Evolutionary conservation across 2,797 vertebrate species (phyloP), one percentile per base, ranked within the genome.

Genomic region (Bryconaethiops microstoma): DNA sequence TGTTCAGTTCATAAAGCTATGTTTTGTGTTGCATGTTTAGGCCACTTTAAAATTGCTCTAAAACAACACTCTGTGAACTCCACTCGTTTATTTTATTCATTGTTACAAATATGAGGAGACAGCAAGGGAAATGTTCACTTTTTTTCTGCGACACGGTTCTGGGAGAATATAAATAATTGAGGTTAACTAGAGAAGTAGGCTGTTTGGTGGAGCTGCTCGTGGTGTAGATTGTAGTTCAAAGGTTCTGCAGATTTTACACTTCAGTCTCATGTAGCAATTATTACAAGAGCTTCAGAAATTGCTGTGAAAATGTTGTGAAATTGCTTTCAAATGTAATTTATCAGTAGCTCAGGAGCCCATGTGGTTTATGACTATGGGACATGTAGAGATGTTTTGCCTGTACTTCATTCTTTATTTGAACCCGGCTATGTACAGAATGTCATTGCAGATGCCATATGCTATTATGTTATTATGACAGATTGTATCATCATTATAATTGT

Each of bases 61-160:
- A 65, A 77, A 73, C 19, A 65, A 48, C 48, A 55, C 40, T n/a
- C 21, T 45, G 40, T 40, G 52, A 23, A 50, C 50, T 19, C 25
- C 69, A 16, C 8, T 1, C 17, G 14, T 57, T 65, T 77, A 71
- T 42, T 75, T 77, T 77, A 77, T 71, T 76, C 65, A 81, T 42
- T 65, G 68, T 72, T 71, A 76, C 50, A 65, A 81, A 65, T 40
- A 5, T 72, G 35, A 21, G 40, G 75, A 39, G 50, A 42, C 29
- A 65, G 16, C 7, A 55, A 73, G 63, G 63, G 35, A 65, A 55
- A 57, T 2, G 39, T 12, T 57, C 21, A 68, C 74, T 69, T 76
- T 71, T 54, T 40, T 64, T 13, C 19, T 25, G 2, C 16, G 19
- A 19, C 45, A 23, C 25, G 48, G 40, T 68, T 7, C 16, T 73